Evolutionary conservation across 2,797 vertebrate genomes (phyloP).

Genomic region (Sandelia bainsii): DNA sequence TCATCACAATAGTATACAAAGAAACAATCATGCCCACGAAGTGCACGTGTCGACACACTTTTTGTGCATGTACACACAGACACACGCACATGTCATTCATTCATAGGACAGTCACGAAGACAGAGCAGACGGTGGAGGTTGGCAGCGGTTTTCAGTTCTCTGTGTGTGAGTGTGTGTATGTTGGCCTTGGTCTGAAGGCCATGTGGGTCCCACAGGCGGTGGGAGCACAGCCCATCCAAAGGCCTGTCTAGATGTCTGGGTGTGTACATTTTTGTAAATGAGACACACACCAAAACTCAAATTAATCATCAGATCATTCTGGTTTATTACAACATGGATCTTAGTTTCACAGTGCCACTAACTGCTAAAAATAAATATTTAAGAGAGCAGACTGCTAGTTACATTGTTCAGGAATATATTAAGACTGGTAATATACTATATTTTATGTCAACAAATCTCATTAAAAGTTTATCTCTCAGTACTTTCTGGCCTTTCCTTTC

Average conservation of each 20-base stretch:
- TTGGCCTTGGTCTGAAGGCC: conserved; percentile 43
- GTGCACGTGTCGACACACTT: not conserved
- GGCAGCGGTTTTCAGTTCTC: conserved; percentile 18
- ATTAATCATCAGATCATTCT: too few species aligned
- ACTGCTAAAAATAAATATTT: not conserved
- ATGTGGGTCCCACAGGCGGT: conserved; percentile 38
- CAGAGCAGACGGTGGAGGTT: conserved; percentile 53
- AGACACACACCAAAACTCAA: not conserved
- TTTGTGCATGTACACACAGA: conserved; percentile 3
- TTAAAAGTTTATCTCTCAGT: too few species aligned
- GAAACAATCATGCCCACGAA: not conserved
- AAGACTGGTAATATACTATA: too few species aligned
- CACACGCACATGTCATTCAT: conserved; percentile 3
- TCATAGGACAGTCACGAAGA: conserved; percentile 34
- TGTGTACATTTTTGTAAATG: conserved; percentile 22
- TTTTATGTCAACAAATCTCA: too few species aligned
- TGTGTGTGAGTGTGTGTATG: conserved; percentile 30
- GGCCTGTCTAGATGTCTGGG: conserved; percentile 22
- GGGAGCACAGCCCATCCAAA: conserved; percentile 21
- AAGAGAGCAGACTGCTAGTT: not conserved
- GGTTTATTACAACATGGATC: not conserved
- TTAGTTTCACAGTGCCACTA: too few species aligned
- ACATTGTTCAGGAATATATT: not conserved
- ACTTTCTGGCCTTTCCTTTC: too few species aligned
- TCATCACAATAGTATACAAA: not conserved